Evolutionary conservation across 2,797 vertebrate species (phyloP), one percentile per base, ranked within the genome.

Genomic region (Staurois parvus): DNA sequence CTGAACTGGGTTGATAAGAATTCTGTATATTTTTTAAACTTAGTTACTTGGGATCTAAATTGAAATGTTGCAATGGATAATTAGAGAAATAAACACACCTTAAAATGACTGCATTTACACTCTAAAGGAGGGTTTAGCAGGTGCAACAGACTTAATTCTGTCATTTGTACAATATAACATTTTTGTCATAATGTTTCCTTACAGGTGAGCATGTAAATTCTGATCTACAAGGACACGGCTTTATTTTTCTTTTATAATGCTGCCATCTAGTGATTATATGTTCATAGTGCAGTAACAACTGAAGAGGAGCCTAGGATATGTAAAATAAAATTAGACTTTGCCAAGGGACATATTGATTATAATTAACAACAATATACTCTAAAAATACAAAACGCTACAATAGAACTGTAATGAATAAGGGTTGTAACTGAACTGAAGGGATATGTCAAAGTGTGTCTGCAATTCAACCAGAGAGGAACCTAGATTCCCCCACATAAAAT

Each of bases 1-100:
- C 76, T 67, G 76, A 30, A 66, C 76, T 1, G 17, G 62, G 59
- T 29, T 76, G 59, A 83, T 76, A 83, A 76, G 81, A 37, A 42
- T 67, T 83, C 59, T 68, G 15, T 8, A 2, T 8, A 67, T 76
- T 17, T 10, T 32, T 72, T 42, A 59, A 21, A 21, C 24, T 64
- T 26, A 6, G 10, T 68, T 34, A 8, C 30, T 2, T 13, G 32
- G 15, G 5, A 67, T 75, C 11, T 28, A 45, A 67, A 67, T 66
- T 48, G 37, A 48, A 76, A 76, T 29, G 17, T 74, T 74, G 37
- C 17, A 75, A 52, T 68, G 28, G 28, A 32, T 66, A 74, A 74
- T 75, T 68, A 83, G 30, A 42, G 45, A 56, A 48, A 66, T 52
- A 30, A 48, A 74, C 2, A 52, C 42, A 68, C 32, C 37, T 15